Evolutionary conservation across 2,113 vertebrate species (phyloP).

Genomic region (Datnioides undecimradiatus): DNA sequence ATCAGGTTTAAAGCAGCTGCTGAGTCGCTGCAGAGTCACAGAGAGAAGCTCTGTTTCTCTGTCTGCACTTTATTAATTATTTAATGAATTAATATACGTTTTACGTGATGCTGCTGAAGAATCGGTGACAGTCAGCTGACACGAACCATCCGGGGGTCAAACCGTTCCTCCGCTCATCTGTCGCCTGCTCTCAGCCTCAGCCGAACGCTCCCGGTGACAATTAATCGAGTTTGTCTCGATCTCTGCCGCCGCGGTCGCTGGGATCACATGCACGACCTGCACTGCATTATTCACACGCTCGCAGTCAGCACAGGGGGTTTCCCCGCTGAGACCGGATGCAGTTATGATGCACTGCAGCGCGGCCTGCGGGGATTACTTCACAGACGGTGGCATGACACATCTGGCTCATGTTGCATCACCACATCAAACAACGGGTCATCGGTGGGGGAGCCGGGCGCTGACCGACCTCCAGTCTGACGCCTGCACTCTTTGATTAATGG

Average conservation of each 20-base stretch:
- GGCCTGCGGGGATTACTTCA: background rate
- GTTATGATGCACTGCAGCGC: too few species aligned
- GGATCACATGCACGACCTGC: conserved; percentile 4
- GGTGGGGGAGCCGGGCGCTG: background rate
- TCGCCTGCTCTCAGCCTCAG: conserved; percentile 50
- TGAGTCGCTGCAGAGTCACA: too few species aligned
- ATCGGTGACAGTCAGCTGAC: conserved; percentile 14
- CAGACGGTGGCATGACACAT: background rate
- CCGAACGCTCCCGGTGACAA: background rate
- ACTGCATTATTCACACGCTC: conserved; percentile 5
- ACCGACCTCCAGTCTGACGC: conserved; percentile 13
- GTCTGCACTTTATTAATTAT: too few species aligned
- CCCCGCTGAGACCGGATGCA: background rate
- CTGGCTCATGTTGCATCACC: background rate
- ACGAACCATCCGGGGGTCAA: conserved; percentile 47
- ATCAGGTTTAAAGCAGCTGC: too few species aligned
- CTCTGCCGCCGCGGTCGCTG: conserved; percentile 23
- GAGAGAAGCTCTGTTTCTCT: too few species aligned
- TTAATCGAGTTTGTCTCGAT: conserved; percentile 24
- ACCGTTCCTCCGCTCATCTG: conserved; percentile 34
- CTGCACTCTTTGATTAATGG: conserved; percentile 32
- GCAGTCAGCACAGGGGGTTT: background rate
- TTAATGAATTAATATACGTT: too few species aligned
- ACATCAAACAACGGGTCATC: conserved; percentile 22
- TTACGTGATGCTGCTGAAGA: background rate